Evolutionary conservation across 2,888 invertebrate genomes (phyloP).

Genomic region (Dorcus parallelipipedus): DNA sequence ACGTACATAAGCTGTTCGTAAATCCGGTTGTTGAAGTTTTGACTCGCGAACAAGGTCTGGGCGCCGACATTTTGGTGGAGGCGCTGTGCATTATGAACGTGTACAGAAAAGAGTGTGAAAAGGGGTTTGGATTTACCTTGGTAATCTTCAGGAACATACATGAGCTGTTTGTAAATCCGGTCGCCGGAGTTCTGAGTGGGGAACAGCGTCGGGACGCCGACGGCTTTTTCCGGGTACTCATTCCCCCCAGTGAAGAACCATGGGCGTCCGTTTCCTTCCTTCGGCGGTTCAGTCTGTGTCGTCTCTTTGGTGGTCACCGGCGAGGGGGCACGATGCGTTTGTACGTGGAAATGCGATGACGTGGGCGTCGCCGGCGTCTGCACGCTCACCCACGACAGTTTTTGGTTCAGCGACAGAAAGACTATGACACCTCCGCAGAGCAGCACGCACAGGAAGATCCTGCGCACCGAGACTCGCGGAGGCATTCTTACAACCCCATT

Average conservation of each 20-base stretch:
- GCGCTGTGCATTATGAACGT: no score
- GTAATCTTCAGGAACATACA: constrained; percentile 78
- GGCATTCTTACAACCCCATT: constrained; percentile 47
- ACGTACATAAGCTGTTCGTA: no score
- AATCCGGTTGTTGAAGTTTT: no score
- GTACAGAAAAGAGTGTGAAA: no score
- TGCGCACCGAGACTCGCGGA: constrained; percentile 48
- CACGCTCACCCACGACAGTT: constrained; percentile 51
- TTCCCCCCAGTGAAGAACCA: constrained; percentile 82
- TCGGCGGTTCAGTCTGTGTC: constrained; percentile 10
- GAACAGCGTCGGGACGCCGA: constrained; percentile 60
- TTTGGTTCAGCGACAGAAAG: constrained; percentile 51
- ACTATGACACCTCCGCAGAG: constrained; percentile 54
- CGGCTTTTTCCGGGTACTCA: constrained; percentile 54
- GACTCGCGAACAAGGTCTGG: no score
- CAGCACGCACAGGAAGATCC: constrained; percentile 44
- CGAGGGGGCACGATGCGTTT: constrained; percentile 24
- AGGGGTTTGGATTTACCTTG: constrained; percentile 42
- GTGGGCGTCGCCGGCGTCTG: constrained; percentile 45
- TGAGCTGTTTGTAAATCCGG: constrained; percentile 80
- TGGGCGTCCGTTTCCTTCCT: constrained; percentile 30
- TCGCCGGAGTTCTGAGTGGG: constrained; percentile 66
- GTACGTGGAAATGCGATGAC: constrained; percentile 24
- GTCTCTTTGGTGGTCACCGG: constrained; percentile 26
- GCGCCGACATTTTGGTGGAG: no score